phyloP scores from a whole-genome alignment of 2,113 vertebrate genomes.

The Oncorhynchus kisutch region DNA sequence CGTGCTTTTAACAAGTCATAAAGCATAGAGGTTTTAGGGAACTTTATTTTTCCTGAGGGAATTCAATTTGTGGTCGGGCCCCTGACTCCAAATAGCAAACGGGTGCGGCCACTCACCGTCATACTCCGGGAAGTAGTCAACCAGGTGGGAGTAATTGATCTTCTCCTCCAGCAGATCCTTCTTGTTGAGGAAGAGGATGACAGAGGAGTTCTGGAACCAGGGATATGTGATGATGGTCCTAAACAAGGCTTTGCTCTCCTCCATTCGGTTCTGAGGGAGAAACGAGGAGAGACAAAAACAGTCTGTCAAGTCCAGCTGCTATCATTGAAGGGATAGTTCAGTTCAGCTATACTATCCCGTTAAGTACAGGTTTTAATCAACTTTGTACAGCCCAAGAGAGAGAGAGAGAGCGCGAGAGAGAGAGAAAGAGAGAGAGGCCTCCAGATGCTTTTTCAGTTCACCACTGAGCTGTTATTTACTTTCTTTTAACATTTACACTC shows the following conservation, averaged over 20 bases:
- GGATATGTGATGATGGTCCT: conserved; percentile 93
- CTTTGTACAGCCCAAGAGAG: no score
- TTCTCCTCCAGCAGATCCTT: conserved; percentile 96
- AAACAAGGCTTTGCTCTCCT: conserved; percentile 94
- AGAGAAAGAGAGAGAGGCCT: no score
- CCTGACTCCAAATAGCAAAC: no score
- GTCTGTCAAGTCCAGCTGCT: conserved; percentile 51
- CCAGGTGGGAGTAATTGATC: conserved; percentile 94
- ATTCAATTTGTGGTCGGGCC: no score
- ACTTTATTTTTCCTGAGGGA: no score
- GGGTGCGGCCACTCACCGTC: conserved; percentile 77
- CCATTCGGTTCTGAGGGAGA: conserved; percentile 85
- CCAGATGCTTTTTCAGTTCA: no score
- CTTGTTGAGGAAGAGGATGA: conserved; percentile 97
- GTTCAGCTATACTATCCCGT: not conserved
- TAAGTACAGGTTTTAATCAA: not conserved
- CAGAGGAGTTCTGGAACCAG: conserved; percentile 93
- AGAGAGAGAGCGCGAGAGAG: no score
- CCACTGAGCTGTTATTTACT: no score
- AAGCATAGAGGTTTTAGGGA: no score
- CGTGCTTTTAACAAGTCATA: no score
- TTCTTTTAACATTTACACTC: no score
- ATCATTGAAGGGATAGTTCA: conserved; percentile 15
- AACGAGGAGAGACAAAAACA: conserved; percentile 23
- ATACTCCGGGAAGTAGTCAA: conserved; percentile 94